These are phyloP conservation scores for Oreochromis mossambicus DNA, from an alignment of 2,797 vertebrate species.

Conservation along the genomic window DNA sequence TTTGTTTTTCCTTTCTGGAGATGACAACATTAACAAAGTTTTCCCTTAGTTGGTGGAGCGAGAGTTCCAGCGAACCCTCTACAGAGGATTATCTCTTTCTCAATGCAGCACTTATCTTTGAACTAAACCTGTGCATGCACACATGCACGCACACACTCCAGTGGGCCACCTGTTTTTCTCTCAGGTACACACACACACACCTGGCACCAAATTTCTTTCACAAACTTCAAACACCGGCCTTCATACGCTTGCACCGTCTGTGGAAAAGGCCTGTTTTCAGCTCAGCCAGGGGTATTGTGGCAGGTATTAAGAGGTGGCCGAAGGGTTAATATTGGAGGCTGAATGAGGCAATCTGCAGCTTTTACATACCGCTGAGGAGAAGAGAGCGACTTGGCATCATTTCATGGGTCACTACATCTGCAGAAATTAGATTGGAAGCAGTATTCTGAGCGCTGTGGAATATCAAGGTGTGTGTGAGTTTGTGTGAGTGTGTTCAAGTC, in stretches of 20 bases:
- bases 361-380: constrained; percentile 66
- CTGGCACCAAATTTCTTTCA: constrained; percentile 6
- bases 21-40: constrained; percentile 47
- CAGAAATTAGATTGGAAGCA: constrained; percentile 74
- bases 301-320: constrained; percentile 35
- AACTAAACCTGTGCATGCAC: constrained; percentile 10
- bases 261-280: constrained; percentile 22
- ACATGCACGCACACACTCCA: not conserved
- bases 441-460: constrained; percentile 44
- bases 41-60: constrained; percentile 14
- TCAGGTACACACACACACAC: not conserved
- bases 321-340: constrained; percentile 67
- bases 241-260: not conserved
- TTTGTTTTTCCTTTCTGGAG: not conserved
- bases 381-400: constrained; percentile 68
- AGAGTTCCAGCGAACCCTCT: not conserved
- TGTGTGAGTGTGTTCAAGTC: constrained; percentile 4
- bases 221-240: constrained; percentile 26
- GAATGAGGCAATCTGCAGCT: constrained; percentile 72
- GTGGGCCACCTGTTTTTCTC: not conserved
- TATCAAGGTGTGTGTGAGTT: constrained; percentile 42
- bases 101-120: constrained; percentile 38
- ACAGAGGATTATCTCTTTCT: constrained; percentile 44
- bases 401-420: constrained; percentile 76
- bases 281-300: constrained; percentile 36